A percentile compares a stretch with the other conserved stretches of the same genome.
Conservation (phyloP, 2,888 invertebrate genomes). For the Helleia helle region DNA sequence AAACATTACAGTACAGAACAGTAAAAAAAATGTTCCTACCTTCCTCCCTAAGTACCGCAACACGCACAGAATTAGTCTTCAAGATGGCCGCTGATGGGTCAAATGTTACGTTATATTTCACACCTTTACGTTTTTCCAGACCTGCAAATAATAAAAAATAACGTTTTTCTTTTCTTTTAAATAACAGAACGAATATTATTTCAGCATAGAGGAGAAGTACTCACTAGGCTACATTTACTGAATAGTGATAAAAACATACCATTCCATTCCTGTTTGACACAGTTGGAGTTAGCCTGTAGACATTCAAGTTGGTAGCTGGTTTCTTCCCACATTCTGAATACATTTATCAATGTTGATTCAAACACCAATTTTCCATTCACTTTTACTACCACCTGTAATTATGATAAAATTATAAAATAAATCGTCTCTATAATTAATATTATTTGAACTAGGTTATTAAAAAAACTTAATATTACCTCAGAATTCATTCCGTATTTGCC, state of each 20-base stretch:
- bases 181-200: too few relatives aligned
- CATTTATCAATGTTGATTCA: constrained; percentile 75
- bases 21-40: too few relatives aligned
- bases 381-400: constrained; percentile 59
- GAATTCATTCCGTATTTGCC: constrained; percentile 79
- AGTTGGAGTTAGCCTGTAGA: constrained; percentile 85
- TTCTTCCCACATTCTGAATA: constrained; percentile 94
- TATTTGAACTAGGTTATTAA: not conserved
- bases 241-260: constrained; percentile 36
- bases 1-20: too few relatives aligned
- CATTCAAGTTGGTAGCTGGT: constrained; percentile 93
- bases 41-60: constrained; percentile 97
- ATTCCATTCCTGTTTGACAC: constrained; percentile 85
- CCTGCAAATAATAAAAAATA: too few relatives aligned
- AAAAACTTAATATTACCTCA: constrained; percentile 33
- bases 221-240: too few relatives aligned
- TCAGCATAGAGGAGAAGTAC: too few relatives aligned
- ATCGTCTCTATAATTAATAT: not conserved
- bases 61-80: constrained; percentile 71
- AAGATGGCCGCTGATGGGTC: constrained; percentile 75
- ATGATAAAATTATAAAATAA: constrained; percentile 11
- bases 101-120: constrained; percentile 82
- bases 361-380: constrained; percentile 76
- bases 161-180: not conserved
- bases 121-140: constrained; percentile 78